Conservation (phyloP, 2,797 vertebrate species). For the Melanotaenia boesemani region DNA sequence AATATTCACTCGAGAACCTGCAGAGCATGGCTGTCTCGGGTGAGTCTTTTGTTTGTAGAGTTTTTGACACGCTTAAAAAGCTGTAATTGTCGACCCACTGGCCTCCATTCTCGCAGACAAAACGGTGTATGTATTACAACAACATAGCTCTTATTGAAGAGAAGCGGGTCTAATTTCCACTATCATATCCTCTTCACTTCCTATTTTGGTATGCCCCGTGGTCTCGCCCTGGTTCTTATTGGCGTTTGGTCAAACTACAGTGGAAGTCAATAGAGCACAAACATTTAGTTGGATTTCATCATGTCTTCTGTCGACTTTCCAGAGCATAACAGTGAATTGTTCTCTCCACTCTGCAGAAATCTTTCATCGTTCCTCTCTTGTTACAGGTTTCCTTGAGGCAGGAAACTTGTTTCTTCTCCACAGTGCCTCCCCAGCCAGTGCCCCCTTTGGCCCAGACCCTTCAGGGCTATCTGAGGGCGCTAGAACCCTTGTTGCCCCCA, state of each 20-base stretch:
- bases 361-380: neutral
- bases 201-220: constrained; percentile 32
- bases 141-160: neutral
- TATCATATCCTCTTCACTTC: constrained; percentile 30
- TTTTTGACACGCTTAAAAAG: neutral
- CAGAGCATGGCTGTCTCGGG: constrained; percentile 71
- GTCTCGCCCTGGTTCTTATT: constrained; percentile 1
- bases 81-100: neutral
- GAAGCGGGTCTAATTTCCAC: constrained; percentile 8
- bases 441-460: constrained; percentile 84
- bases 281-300: neutral
- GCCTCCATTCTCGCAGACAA: neutral
- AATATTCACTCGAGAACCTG: constrained; percentile 62
- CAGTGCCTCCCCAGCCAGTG: constrained; percentile 83
- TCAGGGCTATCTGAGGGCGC: constrained; percentile 80
- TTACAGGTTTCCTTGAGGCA: constrained; percentile 69
- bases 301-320: neutral
- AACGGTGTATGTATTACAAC: neutral
- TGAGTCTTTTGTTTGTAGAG: constrained; percentile 54
- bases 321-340: neutral
- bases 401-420: constrained; percentile 63
- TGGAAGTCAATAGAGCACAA: constrained; percentile 4
- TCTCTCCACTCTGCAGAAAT: neutral
- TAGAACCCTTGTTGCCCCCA: constrained; percentile 86
- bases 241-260: constrained; percentile 28